A percentile compares a stretch with the other conserved stretches of the same genome.
Evolutionary conservation across 1,140 invertebrate genomes (phyloP).

Genomic region (Gonatopus flavifemur): DNA sequence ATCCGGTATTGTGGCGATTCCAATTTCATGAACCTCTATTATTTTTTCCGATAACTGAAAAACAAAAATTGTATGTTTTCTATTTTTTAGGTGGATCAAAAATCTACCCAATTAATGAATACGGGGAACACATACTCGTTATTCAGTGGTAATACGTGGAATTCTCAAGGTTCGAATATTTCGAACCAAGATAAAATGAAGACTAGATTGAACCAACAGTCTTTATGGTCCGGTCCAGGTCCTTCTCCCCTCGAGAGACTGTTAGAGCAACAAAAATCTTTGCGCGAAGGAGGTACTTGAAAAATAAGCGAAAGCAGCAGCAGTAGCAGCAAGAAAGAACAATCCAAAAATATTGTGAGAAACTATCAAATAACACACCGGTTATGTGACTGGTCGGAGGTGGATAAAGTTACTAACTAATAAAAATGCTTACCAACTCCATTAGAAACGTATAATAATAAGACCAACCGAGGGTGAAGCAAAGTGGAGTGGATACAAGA

Average conservation of each 20-base stretch:
- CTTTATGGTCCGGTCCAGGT: slow-evolving; percentile 75
- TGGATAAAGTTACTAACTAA: too few relatives aligned
- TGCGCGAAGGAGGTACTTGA: slow-evolving; percentile 55
- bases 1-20: too few relatives aligned
- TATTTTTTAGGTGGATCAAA: slow-evolving; percentile 35
- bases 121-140: slow-evolving; percentile 66
- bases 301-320: slow-evolving; percentile 26
- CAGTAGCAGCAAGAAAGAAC: too few relatives aligned
- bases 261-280: slow-evolving; percentile 77
- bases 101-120: slow-evolving; percentile 28
- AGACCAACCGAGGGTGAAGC: too few relatives aligned
- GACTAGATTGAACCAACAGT: slow-evolving; percentile 59
- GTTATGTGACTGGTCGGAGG: too few relatives aligned
- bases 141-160: slow-evolving; percentile 65
- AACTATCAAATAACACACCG: too few relatives aligned
- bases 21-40: background rate
- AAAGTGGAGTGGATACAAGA: too few relatives aligned
- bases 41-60: too few relatives aligned
- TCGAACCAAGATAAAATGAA: slow-evolving; percentile 39
- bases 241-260: slow-evolving; percentile 78
- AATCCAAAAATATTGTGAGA: too few relatives aligned
- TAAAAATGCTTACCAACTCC: too few relatives aligned
- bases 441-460: too few relatives aligned
- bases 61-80: slow-evolving; percentile 9
- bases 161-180: slow-evolving; percentile 25